phyloP scores from a whole-genome alignment of 2,888 invertebrate species.

The Celastrina argiolus region DNA sequence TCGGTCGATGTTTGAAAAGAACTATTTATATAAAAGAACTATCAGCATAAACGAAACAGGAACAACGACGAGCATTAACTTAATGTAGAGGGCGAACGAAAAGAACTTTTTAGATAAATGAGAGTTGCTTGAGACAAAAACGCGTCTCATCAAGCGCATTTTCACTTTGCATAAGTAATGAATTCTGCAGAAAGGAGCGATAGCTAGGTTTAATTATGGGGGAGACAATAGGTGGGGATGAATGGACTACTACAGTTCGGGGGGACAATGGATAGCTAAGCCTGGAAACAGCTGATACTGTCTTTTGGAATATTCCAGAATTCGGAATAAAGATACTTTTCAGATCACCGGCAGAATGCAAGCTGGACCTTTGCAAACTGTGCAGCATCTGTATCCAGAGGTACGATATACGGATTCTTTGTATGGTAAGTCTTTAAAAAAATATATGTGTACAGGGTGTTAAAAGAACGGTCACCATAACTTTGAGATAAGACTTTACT shows the following conservation, averaged over 20 bases:
- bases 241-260: constrained; percentile 22
- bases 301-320: constrained; percentile 12
- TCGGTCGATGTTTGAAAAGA: neutral
- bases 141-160: constrained; percentile 17
- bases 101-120: constrained; percentile 20
- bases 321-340: neutral
- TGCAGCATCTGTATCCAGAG: no score
- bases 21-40: neutral
- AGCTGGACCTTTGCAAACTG: no score
- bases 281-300: constrained; percentile 21
- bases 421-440: no score
- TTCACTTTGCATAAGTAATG: constrained; percentile 25
- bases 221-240: constrained; percentile 28
- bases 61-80: neutral
- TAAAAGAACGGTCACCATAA: no score
- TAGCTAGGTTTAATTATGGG: constrained; percentile 32
- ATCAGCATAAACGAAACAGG: neutral
- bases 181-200: constrained; percentile 26
- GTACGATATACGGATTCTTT: no score
- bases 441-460: no score
- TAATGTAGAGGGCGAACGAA: constrained; percentile 9
- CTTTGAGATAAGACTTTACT: no score
- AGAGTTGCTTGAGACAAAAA: constrained; percentile 19
- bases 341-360: neutral
- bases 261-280: constrained; percentile 30